Base-by-base conservation (phyloP, 37 sponge, comb jelly and placozoan species). In the Ephydatia muelleri region DNA sequence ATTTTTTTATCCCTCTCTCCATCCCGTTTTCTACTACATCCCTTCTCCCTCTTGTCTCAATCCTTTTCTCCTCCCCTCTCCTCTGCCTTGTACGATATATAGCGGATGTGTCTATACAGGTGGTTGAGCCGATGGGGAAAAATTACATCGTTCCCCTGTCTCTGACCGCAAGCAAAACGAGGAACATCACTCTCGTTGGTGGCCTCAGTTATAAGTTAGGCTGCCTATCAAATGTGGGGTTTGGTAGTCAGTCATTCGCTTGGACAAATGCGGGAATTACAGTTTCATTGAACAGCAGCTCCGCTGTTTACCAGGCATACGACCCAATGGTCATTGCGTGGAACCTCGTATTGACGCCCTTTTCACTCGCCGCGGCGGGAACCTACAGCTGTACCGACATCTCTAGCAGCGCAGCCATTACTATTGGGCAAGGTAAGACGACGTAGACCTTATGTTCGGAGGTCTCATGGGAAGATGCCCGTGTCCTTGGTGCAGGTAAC, bases 381-480 rank as follows among this genome's bases (percentile, higher is more conserved):
- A 48, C 6, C 2, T 79, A 79, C 25, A 49, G 33, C 6, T 79
- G 80, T 25, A 12, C 49, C 5, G 11, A 31, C 29, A 9, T 36
- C 30, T 19, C 5, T 16, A 28, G 64, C 38, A 27, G 29, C 1
- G 64, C 27, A 26, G 5, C 80, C 30, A 29, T 79, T 29, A 79
- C 30, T 16, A 79, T 79, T 16, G 31, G 49, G 19, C 65, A 79
- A 79, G 65, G 80, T 79, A 47, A 23, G 76, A 19, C 6, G 11
- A 28, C 37, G 0, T 12, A 22, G 13, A 40, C 33, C 35, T 28
- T 22, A 13, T 76, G 28, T n/a, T n/a, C 19, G 16, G 57, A 57
- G 43, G 43, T 14, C 16, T 13, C 57, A 19, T 14, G 16, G 16
- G 1, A 21, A 19, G 57, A 57, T 57, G 57, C 16, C 19, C 16